Evolutionary conservation across 2,888 invertebrate genomes (phyloP).

Genomic region (Cabera pusaria): DNA sequence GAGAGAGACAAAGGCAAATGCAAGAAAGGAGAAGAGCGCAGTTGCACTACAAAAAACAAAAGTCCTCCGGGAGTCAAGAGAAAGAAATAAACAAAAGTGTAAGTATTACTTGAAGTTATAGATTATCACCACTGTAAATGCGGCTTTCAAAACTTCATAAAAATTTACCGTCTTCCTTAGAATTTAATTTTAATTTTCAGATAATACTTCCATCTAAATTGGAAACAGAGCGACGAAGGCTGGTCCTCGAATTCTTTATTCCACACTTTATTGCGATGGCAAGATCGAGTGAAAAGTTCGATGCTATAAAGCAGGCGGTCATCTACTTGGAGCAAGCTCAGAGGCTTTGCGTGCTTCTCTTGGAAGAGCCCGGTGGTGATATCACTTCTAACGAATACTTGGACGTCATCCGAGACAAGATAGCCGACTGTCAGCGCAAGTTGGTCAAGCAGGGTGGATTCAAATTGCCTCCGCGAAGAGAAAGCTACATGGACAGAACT

Average conservation of each 20-base stretch:
- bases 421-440: constrained; percentile 73
- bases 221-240: constrained; percentile 83
- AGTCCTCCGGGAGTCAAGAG: constrained; percentile 47
- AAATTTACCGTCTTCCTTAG: too few relatives aligned
- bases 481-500: constrained; percentile 49
- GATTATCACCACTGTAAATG: too few relatives aligned
- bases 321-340: constrained; percentile 88
- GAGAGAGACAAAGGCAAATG: constrained; percentile 62
- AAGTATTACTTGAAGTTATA: too few relatives aligned
- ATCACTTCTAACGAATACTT: constrained; percentile 80
- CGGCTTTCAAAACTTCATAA: too few relatives aligned
- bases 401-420: constrained; percentile 78
- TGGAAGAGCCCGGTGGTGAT: constrained; percentile 82
- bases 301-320: constrained; percentile 84
- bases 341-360: constrained; percentile 84
- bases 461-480: constrained; percentile 63
- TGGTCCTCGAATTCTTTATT: constrained; percentile 87
- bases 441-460: constrained; percentile 65
- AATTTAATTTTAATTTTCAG: constrained; percentile 47
- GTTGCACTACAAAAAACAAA: constrained; percentile 53
- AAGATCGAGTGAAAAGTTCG: constrained; percentile 84
- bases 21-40: constrained; percentile 61
- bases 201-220: constrained; percentile 70
- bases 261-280: constrained; percentile 89
- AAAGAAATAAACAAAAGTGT: constrained; percentile 82